Evolutionary conservation across 2,113 vertebrate species (phyloP).

Genomic region (Diphyllodes magnificus): DNA sequence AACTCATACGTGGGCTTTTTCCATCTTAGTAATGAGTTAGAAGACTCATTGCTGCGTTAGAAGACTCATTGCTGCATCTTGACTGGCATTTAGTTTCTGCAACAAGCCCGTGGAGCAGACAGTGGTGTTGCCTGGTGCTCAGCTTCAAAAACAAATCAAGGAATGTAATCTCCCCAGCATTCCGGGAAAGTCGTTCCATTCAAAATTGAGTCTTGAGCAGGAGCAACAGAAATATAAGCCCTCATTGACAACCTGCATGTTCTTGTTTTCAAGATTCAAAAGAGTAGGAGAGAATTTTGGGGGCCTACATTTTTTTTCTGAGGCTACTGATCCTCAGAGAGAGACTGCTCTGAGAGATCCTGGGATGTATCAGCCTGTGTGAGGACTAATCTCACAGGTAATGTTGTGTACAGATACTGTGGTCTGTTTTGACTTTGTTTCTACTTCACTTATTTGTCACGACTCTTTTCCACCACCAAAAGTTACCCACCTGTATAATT

Average conservation of each 20-base stretch:
- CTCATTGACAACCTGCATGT: background rate
- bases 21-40: background rate
- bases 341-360: background rate
- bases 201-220: background rate
- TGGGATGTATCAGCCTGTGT: background rate
- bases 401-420: background rate
- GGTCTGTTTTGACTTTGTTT: background rate
- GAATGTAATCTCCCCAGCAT: background rate
- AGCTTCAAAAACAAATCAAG: background rate
- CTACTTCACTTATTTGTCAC: background rate
- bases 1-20: background rate
- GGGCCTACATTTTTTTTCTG: background rate
- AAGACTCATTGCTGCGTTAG: background rate
- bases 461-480: background rate
- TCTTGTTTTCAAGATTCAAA: background rate
- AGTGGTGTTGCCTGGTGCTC: background rate
- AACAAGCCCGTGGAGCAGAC: background rate
- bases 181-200: background rate
- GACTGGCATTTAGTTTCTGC: background rate
- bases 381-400: background rate
- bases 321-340: background rate
- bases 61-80: background rate
- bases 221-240: background rate
- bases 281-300: background rate
- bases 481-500: background rate